Evolutionary conservation across 2,113 vertebrate species (phyloP).

Genomic region (Siphamia tubifer): DNA sequence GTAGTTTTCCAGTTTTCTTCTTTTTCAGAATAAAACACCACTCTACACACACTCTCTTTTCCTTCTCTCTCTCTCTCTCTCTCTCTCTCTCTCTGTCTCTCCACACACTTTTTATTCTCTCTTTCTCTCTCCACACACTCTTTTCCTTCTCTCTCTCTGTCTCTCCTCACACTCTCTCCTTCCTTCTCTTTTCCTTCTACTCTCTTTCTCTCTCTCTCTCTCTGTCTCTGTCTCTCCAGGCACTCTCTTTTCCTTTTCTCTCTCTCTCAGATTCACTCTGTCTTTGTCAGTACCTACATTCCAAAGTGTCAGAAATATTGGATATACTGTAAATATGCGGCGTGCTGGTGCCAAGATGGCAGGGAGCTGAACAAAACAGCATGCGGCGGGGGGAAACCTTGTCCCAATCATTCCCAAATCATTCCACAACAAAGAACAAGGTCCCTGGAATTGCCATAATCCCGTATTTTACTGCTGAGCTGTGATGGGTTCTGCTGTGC

Average conservation of each 20-base stretch:
- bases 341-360: constrained; percentile 24
- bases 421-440: constrained; percentile 72
- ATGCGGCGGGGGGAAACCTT: constrained; percentile 41
- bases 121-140: too few species aligned
- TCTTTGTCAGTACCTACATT: background rate
- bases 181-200: background rate
- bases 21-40: background rate
- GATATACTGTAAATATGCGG: constrained; percentile 21
- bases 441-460: constrained; percentile 61
- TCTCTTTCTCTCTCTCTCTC: constrained; percentile 11
- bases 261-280: constrained; percentile 25
- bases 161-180: background rate
- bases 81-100: too few species aligned
- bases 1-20: background rate
- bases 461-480: constrained; percentile 70
- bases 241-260: background rate
- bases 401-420: constrained; percentile 71
- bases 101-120: too few species aligned
- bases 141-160: background rate
- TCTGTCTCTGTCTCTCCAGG: background rate
- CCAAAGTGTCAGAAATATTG: constrained; percentile 9
- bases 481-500: constrained; percentile 43
- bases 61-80: too few species aligned
- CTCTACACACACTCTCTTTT: background rate
- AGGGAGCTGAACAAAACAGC: constrained; percentile 43